Base-by-base conservation (phyloP, 2,888 invertebrate species). In the Idaea biselata region DNA sequence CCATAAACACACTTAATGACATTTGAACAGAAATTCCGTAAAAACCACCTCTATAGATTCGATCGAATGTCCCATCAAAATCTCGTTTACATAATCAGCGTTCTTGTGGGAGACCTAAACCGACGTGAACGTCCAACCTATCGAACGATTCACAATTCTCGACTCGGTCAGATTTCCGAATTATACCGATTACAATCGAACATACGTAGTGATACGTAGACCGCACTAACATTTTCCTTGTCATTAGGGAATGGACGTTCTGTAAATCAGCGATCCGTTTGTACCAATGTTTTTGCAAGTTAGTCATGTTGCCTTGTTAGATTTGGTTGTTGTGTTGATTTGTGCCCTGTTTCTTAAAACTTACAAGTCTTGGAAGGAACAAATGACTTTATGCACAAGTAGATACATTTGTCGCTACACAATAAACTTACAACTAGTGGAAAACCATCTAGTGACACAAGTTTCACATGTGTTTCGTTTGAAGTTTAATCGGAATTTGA, bases 111-210 rank as follows among this genome's bases (percentile, higher is more conserved):
- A 53, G 66, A 66, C 63, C 63, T 60, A 64, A 63, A 63, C 60
- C 60, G 56, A 33, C 58, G 62, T 59, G 61, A 54, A 58, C 66
- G 56, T 61, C 60, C 68, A 17, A 53, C 17, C 58, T 55, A 60
- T 63, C 60, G 60, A 60, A 63, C 44, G 44, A 44, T 44, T 44
- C 44, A 8, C 44, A 14, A 44, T 44, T 58, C 60, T 63, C 25
- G 60, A 59, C 8, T 60, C 55, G 33, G 17, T n/a, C 59, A 60
- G 58, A 60, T 58, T 75, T 71, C 76, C 72, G 73, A 81, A 80
- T 81, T 77, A 80, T 76, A 77, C 77, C 74, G 73, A 71, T 69
- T 71, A 65, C 68, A 74, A 44, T 44, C 44, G 44, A 44, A 44
- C 44, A 44, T 44, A 44, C 44, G 76, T 74, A 70, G 68, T 71